phyloP scores from a whole-genome alignment of 2,797 vertebrate species.

The Huso huso region DNA sequence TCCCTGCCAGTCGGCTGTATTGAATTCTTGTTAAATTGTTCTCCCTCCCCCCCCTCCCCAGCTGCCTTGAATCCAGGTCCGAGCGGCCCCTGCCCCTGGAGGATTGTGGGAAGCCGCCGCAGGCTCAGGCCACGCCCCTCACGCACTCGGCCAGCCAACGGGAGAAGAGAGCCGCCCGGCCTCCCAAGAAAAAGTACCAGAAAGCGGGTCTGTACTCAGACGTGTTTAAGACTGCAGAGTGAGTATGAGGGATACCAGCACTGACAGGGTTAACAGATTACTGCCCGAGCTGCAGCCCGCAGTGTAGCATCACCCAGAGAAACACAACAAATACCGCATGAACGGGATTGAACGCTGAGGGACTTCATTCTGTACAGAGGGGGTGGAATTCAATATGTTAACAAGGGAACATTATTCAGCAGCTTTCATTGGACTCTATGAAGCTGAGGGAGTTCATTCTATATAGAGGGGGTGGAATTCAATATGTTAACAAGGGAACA shows the following conservation, averaged over 20 bases:
- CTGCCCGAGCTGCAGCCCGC: no score
- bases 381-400: no score
- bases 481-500: no score
- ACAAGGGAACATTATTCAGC: no score
- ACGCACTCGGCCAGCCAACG: slow-evolving; percentile 53
- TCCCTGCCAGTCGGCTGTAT: no score
- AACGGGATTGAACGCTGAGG: background rate
- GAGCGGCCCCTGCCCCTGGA: slow-evolving; percentile 56
- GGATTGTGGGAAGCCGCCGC: slow-evolving; percentile 46
- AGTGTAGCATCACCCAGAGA: background rate
- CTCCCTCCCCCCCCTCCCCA: slow-evolving; percentile 14
- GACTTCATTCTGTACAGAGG: no score
- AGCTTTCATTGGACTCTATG: no score
- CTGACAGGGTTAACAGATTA: background rate
- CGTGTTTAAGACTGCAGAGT: slow-evolving; percentile 92
- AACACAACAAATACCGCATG: slow-evolving; percentile 6
- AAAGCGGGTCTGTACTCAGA: slow-evolving; percentile 95
- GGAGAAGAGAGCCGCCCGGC: slow-evolving; percentile 67
- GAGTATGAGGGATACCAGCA: slow-evolving; percentile 43
- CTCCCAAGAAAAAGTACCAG: slow-evolving; percentile 87
- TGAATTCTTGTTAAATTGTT: background rate
- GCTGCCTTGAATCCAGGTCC: slow-evolving; percentile 48
- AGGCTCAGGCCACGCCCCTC: slow-evolving; percentile 48
- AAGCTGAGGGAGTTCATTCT: no score
- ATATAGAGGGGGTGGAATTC: no score